Evolutionary conservation across 1,140 invertebrate species (phyloP).

Genomic region (Drosophila orosa): DNA sequence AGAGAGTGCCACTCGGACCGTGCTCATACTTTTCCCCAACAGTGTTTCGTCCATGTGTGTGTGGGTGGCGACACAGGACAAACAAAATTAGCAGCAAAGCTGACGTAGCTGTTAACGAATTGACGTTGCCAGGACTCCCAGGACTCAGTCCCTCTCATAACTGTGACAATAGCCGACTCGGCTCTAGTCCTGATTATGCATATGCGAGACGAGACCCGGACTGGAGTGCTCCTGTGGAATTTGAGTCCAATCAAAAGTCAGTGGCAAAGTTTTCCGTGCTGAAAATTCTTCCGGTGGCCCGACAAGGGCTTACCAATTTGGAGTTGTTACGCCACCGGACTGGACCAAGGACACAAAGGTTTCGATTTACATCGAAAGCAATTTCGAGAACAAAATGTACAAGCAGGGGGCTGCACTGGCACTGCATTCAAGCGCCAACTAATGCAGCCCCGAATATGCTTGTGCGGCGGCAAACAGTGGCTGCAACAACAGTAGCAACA

Average conservation of each 20-base stretch:
- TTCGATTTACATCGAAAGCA: conserved; percentile 45
- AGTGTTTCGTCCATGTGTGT: conserved; percentile 36
- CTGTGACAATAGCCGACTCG: conserved; percentile 12
- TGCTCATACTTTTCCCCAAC: conserved; percentile 64
- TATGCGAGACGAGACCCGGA: conserved; percentile 14
- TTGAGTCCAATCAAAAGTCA: conserved; percentile 40
- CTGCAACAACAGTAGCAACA: conserved; percentile 11
- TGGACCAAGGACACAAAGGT: conserved; percentile 24
- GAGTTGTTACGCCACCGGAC: conserved; percentile 3
- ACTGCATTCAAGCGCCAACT: conserved; percentile 6
- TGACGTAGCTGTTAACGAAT: conserved; percentile 76
- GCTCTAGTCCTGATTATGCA: conserved; percentile 43
- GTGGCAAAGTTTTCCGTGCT: conserved; percentile 30
- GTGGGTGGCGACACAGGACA: conserved; percentile 54
- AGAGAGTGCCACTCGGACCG: conserved; percentile 9
- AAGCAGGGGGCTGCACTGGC: background rate
- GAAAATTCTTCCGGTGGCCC: conserved; percentile 31
- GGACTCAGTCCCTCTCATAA: conserved; percentile 30
- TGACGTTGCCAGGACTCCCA: conserved; percentile 54
- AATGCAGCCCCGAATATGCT: conserved; percentile 21
- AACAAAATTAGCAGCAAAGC: conserved; percentile 77
- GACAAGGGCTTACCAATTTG: conserved; percentile 50
- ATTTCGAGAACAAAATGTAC: conserved; percentile 15
- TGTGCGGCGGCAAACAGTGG: conserved; percentile 29
- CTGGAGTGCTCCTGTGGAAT: conserved; percentile 15